Conservation (phyloP, 2,113 vertebrate species). For the Otocyon megalotis region DNA sequence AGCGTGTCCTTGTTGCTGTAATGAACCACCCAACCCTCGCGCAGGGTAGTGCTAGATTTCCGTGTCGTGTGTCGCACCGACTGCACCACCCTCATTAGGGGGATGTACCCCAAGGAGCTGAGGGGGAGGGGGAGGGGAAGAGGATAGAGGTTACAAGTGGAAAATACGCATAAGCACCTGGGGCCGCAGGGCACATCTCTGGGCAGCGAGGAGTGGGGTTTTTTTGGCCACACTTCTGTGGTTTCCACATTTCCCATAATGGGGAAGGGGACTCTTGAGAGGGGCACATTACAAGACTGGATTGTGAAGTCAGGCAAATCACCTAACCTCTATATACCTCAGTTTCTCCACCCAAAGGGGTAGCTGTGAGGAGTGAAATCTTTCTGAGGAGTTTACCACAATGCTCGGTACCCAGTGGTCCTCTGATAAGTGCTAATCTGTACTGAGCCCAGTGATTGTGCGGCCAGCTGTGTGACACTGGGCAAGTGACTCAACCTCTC, state of each 20-base stretch:
- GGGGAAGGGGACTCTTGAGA: neutral
- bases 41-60: constrained; percentile 92
- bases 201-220: neutral
- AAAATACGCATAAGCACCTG: neutral
- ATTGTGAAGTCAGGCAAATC: neutral
- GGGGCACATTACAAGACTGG: neutral
- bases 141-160: neutral
- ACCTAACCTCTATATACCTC: neutral
- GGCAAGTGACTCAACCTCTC: neutral
- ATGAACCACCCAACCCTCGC: constrained; percentile 95
- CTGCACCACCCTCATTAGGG: constrained; percentile 95
- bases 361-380: neutral
- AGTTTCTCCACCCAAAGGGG: neutral
- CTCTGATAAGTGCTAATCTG: neutral
- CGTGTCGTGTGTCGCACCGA: constrained; percentile 94
- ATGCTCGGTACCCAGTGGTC: neutral
- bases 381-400: neutral
- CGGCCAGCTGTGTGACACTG: neutral
- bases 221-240: neutral
- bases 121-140: neutral
- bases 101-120: constrained; percentile 91
- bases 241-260: neutral
- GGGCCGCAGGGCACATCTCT: neutral
- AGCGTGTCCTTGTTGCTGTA: constrained; percentile 95
- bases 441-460: neutral